These are phyloP conservation scores for Scaptomyza tumidula DNA, from an alignment of 2,888 invertebrate genomes.

Conservation along the genomic window DNA sequence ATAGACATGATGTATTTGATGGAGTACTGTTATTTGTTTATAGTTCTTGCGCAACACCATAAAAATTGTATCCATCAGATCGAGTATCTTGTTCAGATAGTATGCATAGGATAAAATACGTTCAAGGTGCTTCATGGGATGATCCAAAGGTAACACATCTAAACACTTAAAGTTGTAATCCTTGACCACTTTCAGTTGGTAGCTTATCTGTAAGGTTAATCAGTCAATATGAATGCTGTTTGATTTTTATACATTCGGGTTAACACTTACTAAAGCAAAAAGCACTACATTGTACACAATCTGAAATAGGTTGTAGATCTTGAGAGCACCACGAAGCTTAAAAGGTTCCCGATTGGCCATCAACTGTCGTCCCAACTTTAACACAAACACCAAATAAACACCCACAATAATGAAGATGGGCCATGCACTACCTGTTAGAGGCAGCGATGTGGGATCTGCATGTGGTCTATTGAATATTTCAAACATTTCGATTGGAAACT, in stretches of 20 bases:
- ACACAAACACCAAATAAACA: slow-evolving; percentile 21
- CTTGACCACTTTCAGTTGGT: neutral
- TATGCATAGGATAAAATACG: neutral
- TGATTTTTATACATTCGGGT: neutral
- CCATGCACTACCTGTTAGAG: slow-evolving; percentile 18
- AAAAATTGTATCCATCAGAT: slow-evolving; percentile 21
- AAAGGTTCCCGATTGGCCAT: slow-evolving; percentile 19
- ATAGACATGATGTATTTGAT: slow-evolving; percentile 45
- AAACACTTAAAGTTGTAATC: neutral
- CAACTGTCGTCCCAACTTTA: slow-evolving; percentile 22
- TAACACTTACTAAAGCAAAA: neutral
- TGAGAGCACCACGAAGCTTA: slow-evolving; percentile 7
- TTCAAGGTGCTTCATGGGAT: neutral
- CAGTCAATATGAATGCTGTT: neutral
- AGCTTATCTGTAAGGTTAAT: neutral
- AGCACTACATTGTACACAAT: slow-evolving; percentile 21
- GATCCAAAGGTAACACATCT: neutral
- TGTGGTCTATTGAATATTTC: slow-evolving; percentile 35
- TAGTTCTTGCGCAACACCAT: slow-evolving; percentile 32
- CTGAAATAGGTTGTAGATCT: slow-evolving; percentile 26
- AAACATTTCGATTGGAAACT: slow-evolving; percentile 31
- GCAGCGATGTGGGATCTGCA: slow-evolving; percentile 42
- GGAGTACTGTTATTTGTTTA: slow-evolving; percentile 50
- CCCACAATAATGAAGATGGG: slow-evolving; percentile 1
- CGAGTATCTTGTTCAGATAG: slow-evolving; percentile 23